A percentile compares a stretch with the other conserved stretches of the same genome.
These are phyloP conservation scores for Caenorhabditis sp. DNA, from an alignment of 2,888 invertebrate genomes.

Conservation along the genomic window DNA sequence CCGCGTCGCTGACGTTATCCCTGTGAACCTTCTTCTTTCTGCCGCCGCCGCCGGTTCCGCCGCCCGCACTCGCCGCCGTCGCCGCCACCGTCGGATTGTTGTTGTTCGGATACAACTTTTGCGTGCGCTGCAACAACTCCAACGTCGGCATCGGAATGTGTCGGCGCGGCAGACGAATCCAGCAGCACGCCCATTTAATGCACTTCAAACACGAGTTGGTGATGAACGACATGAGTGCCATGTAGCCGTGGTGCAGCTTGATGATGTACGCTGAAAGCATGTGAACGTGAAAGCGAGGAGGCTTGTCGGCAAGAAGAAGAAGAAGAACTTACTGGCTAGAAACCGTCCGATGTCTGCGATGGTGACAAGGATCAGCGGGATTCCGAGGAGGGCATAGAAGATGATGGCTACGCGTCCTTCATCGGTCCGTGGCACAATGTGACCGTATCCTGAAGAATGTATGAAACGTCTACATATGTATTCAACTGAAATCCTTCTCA, in stretches of 20 bases:
- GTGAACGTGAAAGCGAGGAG: background rate
- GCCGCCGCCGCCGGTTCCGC: slow-evolving; percentile 27
- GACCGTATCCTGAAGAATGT: slow-evolving; percentile 78
- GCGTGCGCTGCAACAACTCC: slow-evolving; percentile 67
- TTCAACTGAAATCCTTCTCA: background rate
- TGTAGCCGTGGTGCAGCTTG: slow-evolving; percentile 74
- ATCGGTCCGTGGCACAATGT: slow-evolving; percentile 79
- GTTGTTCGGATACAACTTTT: slow-evolving; percentile 60
- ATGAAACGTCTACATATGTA: too few species aligned
- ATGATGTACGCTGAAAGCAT: slow-evolving; percentile 76
- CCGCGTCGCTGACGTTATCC: slow-evolving; percentile 74
- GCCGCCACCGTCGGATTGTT: slow-evolving; percentile 52
- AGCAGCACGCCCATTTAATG: slow-evolving; percentile 67
- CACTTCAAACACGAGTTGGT: slow-evolving; percentile 59
- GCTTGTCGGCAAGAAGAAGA: background rate
- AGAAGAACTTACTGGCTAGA: slow-evolving; percentile 71
- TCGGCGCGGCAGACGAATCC: slow-evolving; percentile 53
- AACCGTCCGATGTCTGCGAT: slow-evolving; percentile 79
- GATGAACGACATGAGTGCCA: slow-evolving; percentile 41
- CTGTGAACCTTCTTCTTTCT: slow-evolving; percentile 58
- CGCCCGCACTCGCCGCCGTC: slow-evolving; percentile 48
- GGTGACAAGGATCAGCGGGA: slow-evolving; percentile 79
- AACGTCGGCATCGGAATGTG: slow-evolving; percentile 65
- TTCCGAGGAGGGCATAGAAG: slow-evolving; percentile 78
- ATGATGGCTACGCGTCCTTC: slow-evolving; percentile 77